Evolutionary conservation across 2,888 invertebrate species (phyloP).

Genomic region (Halictus quadricinctus): DNA sequence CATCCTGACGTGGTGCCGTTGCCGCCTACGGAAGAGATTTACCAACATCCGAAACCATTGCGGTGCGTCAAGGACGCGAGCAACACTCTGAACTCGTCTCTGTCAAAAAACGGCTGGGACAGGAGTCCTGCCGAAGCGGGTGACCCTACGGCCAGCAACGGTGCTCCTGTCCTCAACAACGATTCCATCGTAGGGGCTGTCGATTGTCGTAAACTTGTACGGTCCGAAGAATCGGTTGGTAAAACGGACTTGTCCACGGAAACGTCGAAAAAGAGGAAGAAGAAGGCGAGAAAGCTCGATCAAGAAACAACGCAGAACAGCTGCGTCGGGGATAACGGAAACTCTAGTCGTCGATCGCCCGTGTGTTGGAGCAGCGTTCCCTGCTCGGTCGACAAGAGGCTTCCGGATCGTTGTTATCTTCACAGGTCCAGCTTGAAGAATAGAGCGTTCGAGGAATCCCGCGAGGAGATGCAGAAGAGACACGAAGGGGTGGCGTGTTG

Average conservation of each 20-base stretch:
- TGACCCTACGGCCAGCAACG: constrained; percentile 80
- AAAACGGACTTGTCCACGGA: background rate
- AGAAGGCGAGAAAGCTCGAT: background rate
- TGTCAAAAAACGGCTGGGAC: constrained; percentile 88
- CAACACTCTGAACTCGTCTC: constrained; percentile 22
- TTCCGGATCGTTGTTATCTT: background rate
- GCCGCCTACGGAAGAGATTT: constrained; percentile 85
- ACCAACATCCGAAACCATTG: constrained; percentile 86
- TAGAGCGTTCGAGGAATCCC: background rate
- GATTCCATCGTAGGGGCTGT: constrained; percentile 72
- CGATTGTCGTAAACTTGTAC: constrained; percentile 5
- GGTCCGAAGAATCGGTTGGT: background rate
- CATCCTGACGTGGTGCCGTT: constrained; percentile 89
- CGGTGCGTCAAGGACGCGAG: constrained; percentile 77
- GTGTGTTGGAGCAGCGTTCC: constrained; percentile 21
- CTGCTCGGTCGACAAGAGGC: constrained; percentile 13
- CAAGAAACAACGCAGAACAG: background rate
- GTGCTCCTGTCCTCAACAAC: constrained; percentile 79
- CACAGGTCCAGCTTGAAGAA: background rate
- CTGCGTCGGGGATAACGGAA: background rate
- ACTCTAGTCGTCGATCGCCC: background rate
- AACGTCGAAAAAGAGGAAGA: background rate
- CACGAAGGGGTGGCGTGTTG: background rate
- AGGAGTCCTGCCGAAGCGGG: constrained; percentile 84
- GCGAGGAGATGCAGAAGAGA: constrained; percentile 5